phyloP scores from a whole-genome alignment of 2,888 invertebrate species.

The Acanthococcus lagerstroemiae region DNA sequence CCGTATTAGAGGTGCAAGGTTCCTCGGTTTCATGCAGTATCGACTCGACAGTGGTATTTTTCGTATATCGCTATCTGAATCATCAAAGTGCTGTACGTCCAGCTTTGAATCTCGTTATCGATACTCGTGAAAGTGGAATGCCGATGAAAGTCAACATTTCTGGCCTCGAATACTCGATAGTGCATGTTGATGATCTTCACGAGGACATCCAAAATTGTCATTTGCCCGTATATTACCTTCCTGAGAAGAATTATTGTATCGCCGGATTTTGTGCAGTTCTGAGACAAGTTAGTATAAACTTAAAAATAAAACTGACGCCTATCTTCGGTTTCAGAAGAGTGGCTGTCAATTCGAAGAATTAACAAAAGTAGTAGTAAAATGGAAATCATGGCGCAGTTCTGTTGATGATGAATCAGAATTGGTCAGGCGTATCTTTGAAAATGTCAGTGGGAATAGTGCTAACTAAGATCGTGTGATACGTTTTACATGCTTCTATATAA shows the following conservation, averaged over 20 bases:
- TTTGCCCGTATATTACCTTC: slow-evolving; percentile 22
- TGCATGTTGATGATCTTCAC: slow-evolving; percentile 43
- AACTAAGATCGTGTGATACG: too few species aligned
- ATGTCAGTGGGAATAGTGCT: too few species aligned
- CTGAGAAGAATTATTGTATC: slow-evolving; percentile 51
- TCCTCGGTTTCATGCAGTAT: slow-evolving; percentile 44
- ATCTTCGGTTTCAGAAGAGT: too few species aligned
- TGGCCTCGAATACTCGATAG: slow-evolving; percentile 41
- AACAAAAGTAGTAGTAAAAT: too few species aligned
- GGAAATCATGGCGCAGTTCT: too few species aligned
- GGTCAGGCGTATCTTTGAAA: too few species aligned
- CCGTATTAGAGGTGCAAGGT: slow-evolving; percentile 33
- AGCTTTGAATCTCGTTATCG: slow-evolving; percentile 35
- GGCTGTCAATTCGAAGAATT: too few species aligned
- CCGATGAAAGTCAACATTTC: slow-evolving; percentile 41
- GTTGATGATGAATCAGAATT: too few species aligned
- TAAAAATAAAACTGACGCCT: too few species aligned
- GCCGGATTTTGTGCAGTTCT: slow-evolving; percentile 69
- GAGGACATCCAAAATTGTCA: slow-evolving; percentile 34
- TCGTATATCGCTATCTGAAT: slow-evolving; percentile 50
- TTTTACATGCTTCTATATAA: too few species aligned
- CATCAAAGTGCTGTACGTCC: slow-evolving; percentile 33
- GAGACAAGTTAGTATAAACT: slow-evolving; percentile 48
- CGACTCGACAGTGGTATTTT: slow-evolving; percentile 55
- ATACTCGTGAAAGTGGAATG: slow-evolving; percentile 35